Base-by-base conservation (phyloP, 1,140 invertebrate species). In the Gonioctena quinquepunctata region DNA sequence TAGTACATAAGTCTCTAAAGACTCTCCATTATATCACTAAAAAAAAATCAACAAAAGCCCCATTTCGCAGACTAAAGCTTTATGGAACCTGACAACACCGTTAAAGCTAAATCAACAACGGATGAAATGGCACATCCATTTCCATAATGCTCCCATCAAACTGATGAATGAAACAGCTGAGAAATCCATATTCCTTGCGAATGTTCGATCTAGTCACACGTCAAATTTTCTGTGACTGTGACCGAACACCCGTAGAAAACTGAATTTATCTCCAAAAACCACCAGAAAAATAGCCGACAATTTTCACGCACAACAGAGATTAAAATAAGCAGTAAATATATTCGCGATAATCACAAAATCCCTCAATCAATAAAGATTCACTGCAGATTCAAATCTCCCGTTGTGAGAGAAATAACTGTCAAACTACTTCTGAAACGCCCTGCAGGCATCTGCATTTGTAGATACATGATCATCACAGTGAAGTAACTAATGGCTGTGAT, bases 191-290 rank as follows among this genome's bases (percentile, higher is more conserved):
- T 70, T 73, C 65, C 69, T 54, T 73, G 76, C 79, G 79, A 81
- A 82, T 82, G 81, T 82, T 82, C 79, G 80, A 80, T 82, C 81
- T 82, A 82, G 81, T 82, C 81, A 81, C 81, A 82, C 72, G 67
- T 33, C 63, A 64, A 69, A 71, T 65, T 69, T 42, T 68, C 65
- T 82, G 81, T 64, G 79, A 82, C 80, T 76, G 75, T 59, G 72
- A 75, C 66, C 78, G 71, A 82, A 75, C 81, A 82, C 65, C 68
- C 81, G 81, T 67, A 79, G 72, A 76, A 76, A 76, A 73, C 70
- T 77, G 59, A 61, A 61, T 61, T 61, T 42, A n/a, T 42, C 11
- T 42, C 16, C 11, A 42, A n/a, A 13, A 11, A 42, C 33, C 33
- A 42, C 16, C 3, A 3, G 13, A 11, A n/a, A 3, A 2, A 42